Base-by-base conservation (phyloP, 2,888 invertebrate genomes). In the Sphaerophoria rueppellii region DNA sequence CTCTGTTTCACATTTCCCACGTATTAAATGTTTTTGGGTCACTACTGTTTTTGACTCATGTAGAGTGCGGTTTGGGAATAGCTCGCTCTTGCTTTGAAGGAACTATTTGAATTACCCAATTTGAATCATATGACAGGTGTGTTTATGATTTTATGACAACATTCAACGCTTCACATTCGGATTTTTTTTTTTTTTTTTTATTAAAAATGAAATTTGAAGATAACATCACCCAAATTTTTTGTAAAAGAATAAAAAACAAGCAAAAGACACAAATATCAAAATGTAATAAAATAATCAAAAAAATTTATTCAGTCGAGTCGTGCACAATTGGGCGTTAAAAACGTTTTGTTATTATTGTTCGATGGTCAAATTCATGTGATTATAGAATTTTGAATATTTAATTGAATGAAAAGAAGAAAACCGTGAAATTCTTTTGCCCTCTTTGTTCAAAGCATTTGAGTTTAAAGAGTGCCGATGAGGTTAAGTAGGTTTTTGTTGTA, bases 261-360 rank as follows among this genome's bases (percentile, higher is more conserved):
- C 34, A n/a, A 34, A 12, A 35, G 2, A 32, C 4, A 50, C 48
- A 50, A 16, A 40, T 40, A n/a, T n/a, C n/a, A n/a, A n/a, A n/a
- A n/a, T n/a, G n/a, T n/a, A 35, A 34, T 46, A 65, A 52, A 16
- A 65, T 57, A 58, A 43, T 73, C 48, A 43, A 43, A 43, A 43
- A 43, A 43, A 79, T 82, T 14, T 70, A 82, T 82, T 74, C 74
- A 79, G 74, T 70, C 58, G 32, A 79, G 74, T 70, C 58, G 32
- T 46, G 65, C 52, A 37, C 78, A 74, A 78, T 74, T 82, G 78
- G 82, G 82, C 82, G 82, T 82, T 74, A 70, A 79, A 78, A 82
- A 82, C 74, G 82, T 82, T 82, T 82, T 82, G 82, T 82, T 82
- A 74, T 82, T 82, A 82, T 82, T 78, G 82, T 82, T 48, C 34